Percentiles rank a stretch among this genome's conserved stretches.
These are phyloP conservation scores for Clarias fuscus DNA, from an alignment of 2,797 vertebrate genomes.

Conservation along the genomic window DNA sequence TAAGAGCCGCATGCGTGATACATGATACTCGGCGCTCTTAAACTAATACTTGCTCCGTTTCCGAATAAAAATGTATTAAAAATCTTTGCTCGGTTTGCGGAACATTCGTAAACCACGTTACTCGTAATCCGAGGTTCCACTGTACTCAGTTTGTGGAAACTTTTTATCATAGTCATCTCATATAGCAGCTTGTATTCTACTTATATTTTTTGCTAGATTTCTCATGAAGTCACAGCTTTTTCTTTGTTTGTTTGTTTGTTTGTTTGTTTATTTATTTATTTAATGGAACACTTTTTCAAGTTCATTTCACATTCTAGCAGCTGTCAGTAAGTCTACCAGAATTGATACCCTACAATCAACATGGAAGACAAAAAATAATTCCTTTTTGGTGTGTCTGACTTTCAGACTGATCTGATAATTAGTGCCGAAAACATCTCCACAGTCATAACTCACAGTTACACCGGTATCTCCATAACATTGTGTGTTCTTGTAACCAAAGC, in stretches of 20 bases:
- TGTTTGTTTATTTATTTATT: not conserved
- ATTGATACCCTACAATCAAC: not conserved
- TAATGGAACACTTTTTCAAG: not conserved
- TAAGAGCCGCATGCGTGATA: too few relatives aligned
- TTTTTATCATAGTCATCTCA: not conserved
- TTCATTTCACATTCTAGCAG: not conserved
- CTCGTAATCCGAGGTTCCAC: too few relatives aligned
- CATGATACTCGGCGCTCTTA: too few relatives aligned
- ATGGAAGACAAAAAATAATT: not conserved
- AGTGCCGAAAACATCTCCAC: not conserved
- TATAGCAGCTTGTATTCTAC: not conserved
- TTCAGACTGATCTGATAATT: slow-evolving; percentile 21
- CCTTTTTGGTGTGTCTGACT: not conserved
- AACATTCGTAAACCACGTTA: too few relatives aligned
- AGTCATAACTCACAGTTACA: not conserved
- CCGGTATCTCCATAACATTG: not conserved
- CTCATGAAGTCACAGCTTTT: slow-evolving; percentile 1
- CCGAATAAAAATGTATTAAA: too few relatives aligned
- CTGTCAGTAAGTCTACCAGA: not conserved
- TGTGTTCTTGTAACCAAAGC: slow-evolving; percentile 18
- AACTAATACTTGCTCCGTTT: too few relatives aligned
- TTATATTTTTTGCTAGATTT: not conserved
- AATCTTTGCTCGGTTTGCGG: too few relatives aligned
- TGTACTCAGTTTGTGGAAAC: not conserved
- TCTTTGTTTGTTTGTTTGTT: too few relatives aligned